Evolutionary conservation across 2,888 invertebrate genomes (phyloP).

Genomic region (Acleris literana): DNA sequence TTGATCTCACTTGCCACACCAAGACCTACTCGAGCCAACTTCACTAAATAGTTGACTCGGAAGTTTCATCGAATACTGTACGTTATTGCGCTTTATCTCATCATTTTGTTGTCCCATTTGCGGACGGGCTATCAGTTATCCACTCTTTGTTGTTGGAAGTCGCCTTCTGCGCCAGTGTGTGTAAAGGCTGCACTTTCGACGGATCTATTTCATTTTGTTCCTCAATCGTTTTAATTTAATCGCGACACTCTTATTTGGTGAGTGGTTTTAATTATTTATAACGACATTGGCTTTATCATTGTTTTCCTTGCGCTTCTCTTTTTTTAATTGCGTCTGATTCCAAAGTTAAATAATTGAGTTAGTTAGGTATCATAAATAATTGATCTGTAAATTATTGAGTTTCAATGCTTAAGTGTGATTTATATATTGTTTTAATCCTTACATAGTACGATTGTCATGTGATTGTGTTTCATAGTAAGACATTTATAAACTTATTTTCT

Average conservation of each 20-base stretch:
- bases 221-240: constrained; percentile 34
- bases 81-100: constrained; percentile 45
- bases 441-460: not conserved
- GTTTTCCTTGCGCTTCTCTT: constrained; percentile 23
- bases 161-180: constrained; percentile 83
- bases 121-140: constrained; percentile 55
- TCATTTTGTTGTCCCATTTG: constrained; percentile 50
- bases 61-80: constrained; percentile 50
- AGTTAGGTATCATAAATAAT: no score
- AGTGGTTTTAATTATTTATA: constrained; percentile 45
- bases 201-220: constrained; percentile 46
- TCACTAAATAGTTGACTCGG: constrained; percentile 52
- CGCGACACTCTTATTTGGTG: constrained; percentile 52
- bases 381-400: no score
- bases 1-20: constrained; percentile 47
- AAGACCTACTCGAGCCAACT: constrained; percentile 50
- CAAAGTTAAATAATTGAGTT: not conserved
- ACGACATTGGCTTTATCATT: constrained; percentile 28
- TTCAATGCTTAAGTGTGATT: no score
- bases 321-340: constrained; percentile 10
- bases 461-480: no score
- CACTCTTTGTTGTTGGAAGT: constrained; percentile 63
- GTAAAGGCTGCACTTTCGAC: constrained; percentile 79
- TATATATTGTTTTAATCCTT: no score
- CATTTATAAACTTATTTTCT: no score